Evolutionary conservation across 2,113 vertebrate genomes (phyloP).

Genomic region (Crotalus tigris): DNA sequence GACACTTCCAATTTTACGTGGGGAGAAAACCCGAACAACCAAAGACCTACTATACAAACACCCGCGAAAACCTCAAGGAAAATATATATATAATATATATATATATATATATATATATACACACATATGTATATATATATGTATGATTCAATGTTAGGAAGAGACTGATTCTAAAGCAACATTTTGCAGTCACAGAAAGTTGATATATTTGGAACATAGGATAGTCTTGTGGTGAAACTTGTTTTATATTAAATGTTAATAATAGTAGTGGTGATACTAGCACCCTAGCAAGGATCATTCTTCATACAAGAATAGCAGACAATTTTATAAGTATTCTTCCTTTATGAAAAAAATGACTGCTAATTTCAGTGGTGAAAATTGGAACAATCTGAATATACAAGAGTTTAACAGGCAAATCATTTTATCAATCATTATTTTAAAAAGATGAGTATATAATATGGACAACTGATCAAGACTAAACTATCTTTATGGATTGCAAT

Average conservation of each 20-base stretch:
- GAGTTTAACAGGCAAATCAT: constrained; percentile 5
- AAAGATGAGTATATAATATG: background rate
- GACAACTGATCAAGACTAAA: background rate
- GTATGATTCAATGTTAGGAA: background rate
- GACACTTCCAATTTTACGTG: no score
- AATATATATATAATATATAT: no score
- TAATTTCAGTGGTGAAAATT: background rate
- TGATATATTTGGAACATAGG: background rate
- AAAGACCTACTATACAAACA: no score
- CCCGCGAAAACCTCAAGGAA: no score
- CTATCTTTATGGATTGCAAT: background rate
- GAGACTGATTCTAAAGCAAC: background rate
- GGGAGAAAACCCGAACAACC: no score
- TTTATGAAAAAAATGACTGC: constrained; percentile 7
- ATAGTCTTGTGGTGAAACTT: background rate
- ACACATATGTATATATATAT: no score
- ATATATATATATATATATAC: background rate
- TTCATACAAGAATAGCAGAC: constrained; percentile 12
- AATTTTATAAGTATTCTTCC: constrained; percentile 2
- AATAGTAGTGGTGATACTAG: background rate
- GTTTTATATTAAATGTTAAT: background rate
- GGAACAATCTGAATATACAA: background rate
- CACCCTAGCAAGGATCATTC: background rate
- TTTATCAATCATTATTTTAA: background rate
- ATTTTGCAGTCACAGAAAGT: background rate